phyloP scores from a whole-genome alignment of 2,888 invertebrate genomes.

The Lysandra coridon region DNA sequence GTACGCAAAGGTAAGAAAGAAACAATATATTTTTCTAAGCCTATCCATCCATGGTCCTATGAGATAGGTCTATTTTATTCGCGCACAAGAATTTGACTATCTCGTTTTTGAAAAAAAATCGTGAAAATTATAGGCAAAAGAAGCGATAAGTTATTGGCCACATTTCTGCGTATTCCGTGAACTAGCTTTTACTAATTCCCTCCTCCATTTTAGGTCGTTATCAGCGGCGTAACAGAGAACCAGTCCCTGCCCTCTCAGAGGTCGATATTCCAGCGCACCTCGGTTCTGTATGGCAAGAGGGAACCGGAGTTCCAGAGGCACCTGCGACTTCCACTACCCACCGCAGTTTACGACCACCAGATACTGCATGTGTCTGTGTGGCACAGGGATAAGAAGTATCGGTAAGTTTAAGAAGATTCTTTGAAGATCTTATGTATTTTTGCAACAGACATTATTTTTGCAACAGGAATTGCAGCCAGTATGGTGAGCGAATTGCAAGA shows the following conservation, averaged over 20 bases:
- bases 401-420: conserved; percentile 69
- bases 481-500: too few relatives aligned
- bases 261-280: conserved; percentile 87
- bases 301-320: conserved; percentile 90
- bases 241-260: conserved; percentile 68
- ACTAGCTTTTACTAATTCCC: neutral
- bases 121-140: too few relatives aligned
- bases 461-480: too few relatives aligned
- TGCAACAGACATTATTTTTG: too few relatives aligned
- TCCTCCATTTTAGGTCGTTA: conserved; percentile 73
- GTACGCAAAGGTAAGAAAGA: conserved; percentile 85
- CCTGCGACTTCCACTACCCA: conserved; percentile 83
- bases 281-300: conserved; percentile 88
- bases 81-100: neutral
- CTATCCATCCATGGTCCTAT: neutral
- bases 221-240: conserved; percentile 72
- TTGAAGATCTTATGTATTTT: neutral
- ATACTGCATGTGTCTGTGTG: conserved; percentile 90
- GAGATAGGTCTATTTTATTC: neutral
- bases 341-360: conserved; percentile 77
- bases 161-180: too few relatives aligned
- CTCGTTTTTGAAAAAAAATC: too few relatives aligned
- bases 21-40: neutral
- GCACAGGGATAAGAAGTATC: conserved; percentile 90
- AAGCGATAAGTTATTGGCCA: too few relatives aligned